Percentiles rank a stretch among this genome's conserved stretches.
Conservation (phyloP, 1,140 invertebrate genomes). For the Bradynema listronoti region DNA sequence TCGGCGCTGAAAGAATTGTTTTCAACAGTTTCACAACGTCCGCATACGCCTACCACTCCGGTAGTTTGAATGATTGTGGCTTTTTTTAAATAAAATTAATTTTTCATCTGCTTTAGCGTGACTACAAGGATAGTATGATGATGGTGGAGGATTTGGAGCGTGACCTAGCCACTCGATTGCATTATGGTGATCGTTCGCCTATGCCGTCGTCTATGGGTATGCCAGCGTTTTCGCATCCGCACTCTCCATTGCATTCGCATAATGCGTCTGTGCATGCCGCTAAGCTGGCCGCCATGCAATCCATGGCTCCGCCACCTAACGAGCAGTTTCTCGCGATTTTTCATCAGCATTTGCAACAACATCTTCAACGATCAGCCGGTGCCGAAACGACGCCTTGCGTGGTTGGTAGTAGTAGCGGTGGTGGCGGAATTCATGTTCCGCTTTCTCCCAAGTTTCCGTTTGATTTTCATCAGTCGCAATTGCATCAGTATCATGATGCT, state of each 20-base stretch:
- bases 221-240: background rate
- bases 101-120: background rate
- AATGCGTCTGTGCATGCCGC: background rate
- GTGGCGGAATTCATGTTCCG: no score
- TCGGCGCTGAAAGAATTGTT: background rate
- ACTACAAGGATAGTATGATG: conserved; percentile 3
- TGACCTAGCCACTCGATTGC: background rate
- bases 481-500: no score
- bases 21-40: background rate
- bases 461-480: no score
- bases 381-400: no score
- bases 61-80: background rate
- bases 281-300: background rate
- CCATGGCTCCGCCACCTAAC: background rate
- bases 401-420: no score
- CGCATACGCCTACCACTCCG: background rate
- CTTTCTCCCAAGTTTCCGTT: no score
- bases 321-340: no score
- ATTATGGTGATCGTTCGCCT: background rate
- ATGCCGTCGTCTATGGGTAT: background rate
- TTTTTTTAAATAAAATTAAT: background rate
- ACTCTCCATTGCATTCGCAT: background rate
- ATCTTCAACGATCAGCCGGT: no score
- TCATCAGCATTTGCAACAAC: no score
- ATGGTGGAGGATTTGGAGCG: conserved; percentile 7